A percentile compares a stretch with the other conserved stretches of the same genome.
Conservation (phyloP, 1,140 invertebrate species). For the Bombus sibiricus region DNA sequence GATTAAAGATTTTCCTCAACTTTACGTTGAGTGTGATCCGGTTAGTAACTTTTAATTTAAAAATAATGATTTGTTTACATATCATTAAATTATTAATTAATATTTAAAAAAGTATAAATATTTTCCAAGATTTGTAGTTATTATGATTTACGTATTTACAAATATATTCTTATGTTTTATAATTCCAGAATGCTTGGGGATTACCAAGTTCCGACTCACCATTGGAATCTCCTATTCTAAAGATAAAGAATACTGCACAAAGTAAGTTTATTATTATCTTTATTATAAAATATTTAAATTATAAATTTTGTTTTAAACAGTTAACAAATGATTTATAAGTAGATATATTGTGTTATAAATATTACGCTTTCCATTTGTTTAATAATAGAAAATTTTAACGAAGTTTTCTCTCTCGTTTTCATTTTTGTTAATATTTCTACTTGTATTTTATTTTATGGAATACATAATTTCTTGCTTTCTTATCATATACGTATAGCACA, state of each 20-base stretch:
- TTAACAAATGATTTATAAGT: background rate
- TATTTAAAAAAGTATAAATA: background rate
- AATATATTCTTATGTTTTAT: conserved; percentile 2
- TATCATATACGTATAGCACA: background rate
- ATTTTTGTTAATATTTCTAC: background rate
- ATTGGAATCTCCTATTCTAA: conserved; percentile 82
- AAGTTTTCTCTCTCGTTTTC: background rate
- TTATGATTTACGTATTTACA: background rate
- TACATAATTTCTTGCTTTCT: background rate
- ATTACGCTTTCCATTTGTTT: no score
- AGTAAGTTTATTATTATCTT: conserved; percentile 67
- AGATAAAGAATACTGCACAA: conserved; percentile 72
- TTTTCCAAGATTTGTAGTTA: conserved; percentile 7
- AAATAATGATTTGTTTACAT: background rate
- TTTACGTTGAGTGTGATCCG: conserved; percentile 86
- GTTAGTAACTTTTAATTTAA: conserved; percentile 81
- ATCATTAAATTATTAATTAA: background rate
- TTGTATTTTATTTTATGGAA: no score
- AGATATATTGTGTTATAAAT: background rate
- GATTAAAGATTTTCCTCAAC: conserved; percentile 75
- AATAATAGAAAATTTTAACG: background rate
- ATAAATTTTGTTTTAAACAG: background rate
- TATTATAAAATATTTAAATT: background rate
- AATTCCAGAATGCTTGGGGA: conserved; percentile 86
- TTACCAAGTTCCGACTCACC: conserved; percentile 79